Percentiles rank a stretch among this genome's conserved stretches.
These are phyloP conservation scores for Itoplectis maculator DNA, from an alignment of 2,888 invertebrate genomes.

Conservation along the genomic window DNA sequence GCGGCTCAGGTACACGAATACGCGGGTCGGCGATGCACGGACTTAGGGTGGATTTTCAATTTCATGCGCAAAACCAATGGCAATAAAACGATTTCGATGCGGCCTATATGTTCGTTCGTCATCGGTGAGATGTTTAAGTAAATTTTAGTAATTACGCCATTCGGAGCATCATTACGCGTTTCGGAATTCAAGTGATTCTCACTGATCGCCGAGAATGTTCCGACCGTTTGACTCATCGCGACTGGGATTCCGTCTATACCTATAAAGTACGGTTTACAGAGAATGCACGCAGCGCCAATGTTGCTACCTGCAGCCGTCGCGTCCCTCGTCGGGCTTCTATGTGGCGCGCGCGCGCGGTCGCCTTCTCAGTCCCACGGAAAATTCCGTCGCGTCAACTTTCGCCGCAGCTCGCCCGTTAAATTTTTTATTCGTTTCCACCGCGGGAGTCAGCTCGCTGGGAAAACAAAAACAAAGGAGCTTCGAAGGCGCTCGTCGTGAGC, in stretches of 20 bases:
- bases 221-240: no score
- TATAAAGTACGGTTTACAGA: background rate
- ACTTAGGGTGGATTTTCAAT: background rate
- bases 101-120: no score
- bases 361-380: conserved; percentile 54
- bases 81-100: no score
- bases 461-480: background rate
- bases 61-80: background rate
- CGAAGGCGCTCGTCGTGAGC: background rate
- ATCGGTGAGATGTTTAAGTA: no score
- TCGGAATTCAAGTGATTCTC: no score
- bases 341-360: conserved; percentile 24
- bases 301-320: conserved; percentile 31
- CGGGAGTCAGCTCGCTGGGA: background rate
- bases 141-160: no score
- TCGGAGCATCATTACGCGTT: no score
- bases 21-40: no score
- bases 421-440: conserved; percentile 4
- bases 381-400: conserved; percentile 54
- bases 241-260: background rate
- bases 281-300: background rate
- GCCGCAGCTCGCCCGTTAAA: background rate
- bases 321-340: conserved; percentile 31
- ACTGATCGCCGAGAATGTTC: no score
- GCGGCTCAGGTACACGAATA: background rate